Base-by-base conservation (phyloP, 2,888 invertebrate species). In the Maniola hyperantus region DNA sequence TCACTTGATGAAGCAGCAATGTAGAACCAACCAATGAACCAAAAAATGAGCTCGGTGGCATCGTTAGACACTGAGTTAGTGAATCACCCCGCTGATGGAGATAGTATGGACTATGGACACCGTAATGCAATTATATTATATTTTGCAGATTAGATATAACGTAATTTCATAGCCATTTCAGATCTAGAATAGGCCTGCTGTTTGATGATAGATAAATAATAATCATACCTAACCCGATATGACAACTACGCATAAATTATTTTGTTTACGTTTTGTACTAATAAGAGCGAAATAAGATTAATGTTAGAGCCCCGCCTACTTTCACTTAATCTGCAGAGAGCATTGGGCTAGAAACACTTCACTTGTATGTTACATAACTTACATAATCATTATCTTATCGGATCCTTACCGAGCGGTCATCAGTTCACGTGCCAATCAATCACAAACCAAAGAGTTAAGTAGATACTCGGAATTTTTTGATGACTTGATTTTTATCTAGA, bases 161-260 rank as follows among this genome's bases (percentile, higher is more conserved):
- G n/a, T n/a, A n/a, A n/a, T n/a, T 26, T 26, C 1, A 26, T 26
- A 26, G 26, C 26, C 26, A 26, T 4, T n/a, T 26, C 2, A 26
- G 4, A 26, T 26, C 1, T 26, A 26, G 26, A 26, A 26, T 11
- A 39, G 39, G 11, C 11, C 54, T 58, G 11, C 42, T 58, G 26
- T 26, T 26, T 26, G 26, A 26, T 48, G 15, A 48, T 48, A 18
- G 18, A 18, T 48, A 48, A 18, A 53, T 34, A 26, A 6, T 50
- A 15, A 46, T 51, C 8, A 18, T 48, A 18, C 13, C 20, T 59
- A 63, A 66, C 59, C 59, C 20, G 20, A 66, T 34, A 39, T 54
- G 65, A 62, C 62, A 63, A 36, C 48, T n/a, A 65, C 34, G 58
- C 48, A 65, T 67, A 67, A 55, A 65, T 65, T 65, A 65, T 67